Base-by-base conservation (phyloP, 2,888 invertebrate genomes). In the Bembecia ichneumoniformis region DNA sequence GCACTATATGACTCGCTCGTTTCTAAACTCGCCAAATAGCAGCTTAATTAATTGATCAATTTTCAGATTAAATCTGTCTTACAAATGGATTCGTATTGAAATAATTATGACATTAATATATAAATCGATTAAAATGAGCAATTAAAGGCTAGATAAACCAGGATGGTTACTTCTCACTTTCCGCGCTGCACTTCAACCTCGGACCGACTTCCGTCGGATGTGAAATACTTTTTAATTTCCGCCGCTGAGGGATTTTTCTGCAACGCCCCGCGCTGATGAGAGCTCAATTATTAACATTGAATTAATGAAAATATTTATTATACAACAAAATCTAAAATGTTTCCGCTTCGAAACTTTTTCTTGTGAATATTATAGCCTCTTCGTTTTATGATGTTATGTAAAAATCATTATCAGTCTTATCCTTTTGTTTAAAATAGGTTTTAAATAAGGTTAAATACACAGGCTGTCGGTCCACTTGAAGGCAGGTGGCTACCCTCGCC, bases 211-310 rank as follows among this genome's bases (percentile, higher is more conserved):
- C 58, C 77, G 70, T 58, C 79, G 82, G 82, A 79, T 59, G 75
- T 64, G 56, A 66, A 70, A 69, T 71, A 80, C 80, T 84, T 84
- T 87, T 87, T 84, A 86, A 87, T 86, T 86, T 87, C 86, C 86
- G 84, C 67, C 69, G 53, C 61, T 59, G 67, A 66, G 75, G 79
- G 82, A 81, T 86, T 87, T 87, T 87, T 84, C 79, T 82, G 69
- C 69, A 61, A 44, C 44, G 64, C 65, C 66, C 53, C 11, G 17
- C 52, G 62, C 57, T 79, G 77, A 81, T 82, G 83, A 75, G 62
- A 57, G 58, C 69, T 87, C 73, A 79, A 82, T 86, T 83, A 84
- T 87, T 84, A 68, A 87, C 73, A 77, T 81, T 78, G 79, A 84
- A 84, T 87, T 86, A 87, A 79, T 81, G 76, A 72, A 74, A 77